Base-by-base conservation (phyloP, 2,797 vertebrate species). In the Anguilla pacifica region DNA sequence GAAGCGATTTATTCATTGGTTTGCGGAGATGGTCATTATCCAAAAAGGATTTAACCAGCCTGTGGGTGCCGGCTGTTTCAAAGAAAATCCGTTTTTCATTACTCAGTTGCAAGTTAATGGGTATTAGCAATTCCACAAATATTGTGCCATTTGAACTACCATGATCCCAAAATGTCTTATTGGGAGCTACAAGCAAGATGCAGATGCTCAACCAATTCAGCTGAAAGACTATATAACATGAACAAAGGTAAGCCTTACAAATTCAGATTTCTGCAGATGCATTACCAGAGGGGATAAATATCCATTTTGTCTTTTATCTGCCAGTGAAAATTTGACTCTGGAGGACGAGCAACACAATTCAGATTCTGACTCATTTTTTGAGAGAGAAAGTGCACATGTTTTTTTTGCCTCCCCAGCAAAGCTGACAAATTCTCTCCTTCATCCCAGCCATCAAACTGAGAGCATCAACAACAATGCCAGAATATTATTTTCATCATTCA, bases 381-480 rank as follows among this genome's bases (percentile, higher is more conserved):
- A 87, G 83, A 51, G 87, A 87, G 89, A 67, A 89, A 89, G 87
- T 88, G 19, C 77, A 89, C 74, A 89, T 85, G 72, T 51, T 51
- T 51, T 51, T 3, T 87, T 87, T 25, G 46, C 55, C 64, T 10
- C 46, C 49, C 77, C 77, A 74, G 83, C 86, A 87, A 84, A 51
- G 59, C 28, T 88, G 87, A 85, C 61, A 89, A 85, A 89, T 86
- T 64, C 64, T 79, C 81, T 85, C 88, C 77, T 82, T 90, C 90
- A 88, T 90, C 82, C 86, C 74, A 86, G 83, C 85, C 87, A 59
- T n/a, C 83, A 84, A 67, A 91, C 87, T 88, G 90, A 90, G 87
- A 90, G 72, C 84, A 77, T 57, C 87, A 86, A 83, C 70, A 83
- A 59, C 70, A 82, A 86, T 83, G 84, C 46, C 46, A 7, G 17